Base-by-base conservation (phyloP, 2,797 vertebrate species). In the Apogon talboti region DNA sequence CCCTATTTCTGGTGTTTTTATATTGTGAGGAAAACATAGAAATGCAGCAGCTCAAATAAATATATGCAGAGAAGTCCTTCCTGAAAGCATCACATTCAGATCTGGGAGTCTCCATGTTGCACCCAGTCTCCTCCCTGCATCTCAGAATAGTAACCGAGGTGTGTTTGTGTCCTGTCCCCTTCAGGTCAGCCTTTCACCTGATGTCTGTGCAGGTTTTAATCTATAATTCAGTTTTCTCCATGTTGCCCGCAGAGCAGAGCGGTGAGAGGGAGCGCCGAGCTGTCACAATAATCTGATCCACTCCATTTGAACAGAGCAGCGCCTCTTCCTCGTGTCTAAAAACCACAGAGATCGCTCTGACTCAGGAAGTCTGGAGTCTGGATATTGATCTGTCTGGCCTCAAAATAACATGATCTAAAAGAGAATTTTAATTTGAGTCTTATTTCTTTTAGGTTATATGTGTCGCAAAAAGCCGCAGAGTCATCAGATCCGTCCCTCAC, bases 381-480 rank as follows among this genome's bases (percentile, higher is more conserved):
- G 13, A 18, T 41, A 19, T 11, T 11, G 18, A 54, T 16, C 33
- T 42, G 44, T 37, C 18, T 35, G 18, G 4, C 18, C 33, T 35
- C 9, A 35, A 35, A 35, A 35, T 35, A 35, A 10, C 7, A 35
- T 3, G 7, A 8, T 35, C 33, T 35, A 35, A 30, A 6, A 10
- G 33, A 8, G 9, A 35, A 3, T 35, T 35, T 35, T 35, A 8
- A 35, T 10, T 2, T 11, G 1, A 30, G 1, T 62, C 5, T 35
- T 10, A 11, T 42, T 7, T 6, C 66, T 2, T 74, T 35, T 83
- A 99, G 97, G 97, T 93, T 99, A 45, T 98, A 98, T 0, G 59
- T 90, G 43, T 92, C 94, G 3, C 89, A 94, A n/a, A 91, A 92
- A 54, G 90, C 94, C 69, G 79, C 67, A 14, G 81, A 81, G 11